Percentiles rank a stretch among this genome's conserved stretches.
phyloP scores from a whole-genome alignment of 2,797 vertebrate genomes.

The Meda fulgida region DNA sequence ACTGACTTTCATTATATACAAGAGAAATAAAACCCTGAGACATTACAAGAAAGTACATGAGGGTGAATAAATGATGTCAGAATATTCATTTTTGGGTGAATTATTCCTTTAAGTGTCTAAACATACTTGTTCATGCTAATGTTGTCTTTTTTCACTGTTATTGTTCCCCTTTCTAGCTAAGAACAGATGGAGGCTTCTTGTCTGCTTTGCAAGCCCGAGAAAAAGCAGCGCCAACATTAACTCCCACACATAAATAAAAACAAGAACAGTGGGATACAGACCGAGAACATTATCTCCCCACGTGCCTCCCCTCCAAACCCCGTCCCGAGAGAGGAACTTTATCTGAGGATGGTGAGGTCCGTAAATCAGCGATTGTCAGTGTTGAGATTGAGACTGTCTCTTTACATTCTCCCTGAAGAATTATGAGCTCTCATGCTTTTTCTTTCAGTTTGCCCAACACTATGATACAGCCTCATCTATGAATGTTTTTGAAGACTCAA shows the following conservation, averaged over 20 bases:
- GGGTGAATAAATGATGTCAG: background rate
- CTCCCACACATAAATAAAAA: constrained; percentile 47
- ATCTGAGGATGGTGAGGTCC: constrained; percentile 29
- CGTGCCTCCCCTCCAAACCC: constrained; percentile 25
- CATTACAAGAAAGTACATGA: background rate
- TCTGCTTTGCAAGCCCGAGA: constrained; percentile 25
- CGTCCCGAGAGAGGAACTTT: constrained; percentile 34
- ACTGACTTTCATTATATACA: background rate
- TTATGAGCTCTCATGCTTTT: constrained; percentile 41
- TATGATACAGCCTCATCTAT: constrained; percentile 16
- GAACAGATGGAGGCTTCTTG: constrained; percentile 44
- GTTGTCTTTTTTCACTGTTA: background rate
- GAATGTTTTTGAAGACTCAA: constrained; percentile 1
- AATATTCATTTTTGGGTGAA: background rate
- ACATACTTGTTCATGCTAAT: background rate
- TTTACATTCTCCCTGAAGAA: constrained; percentile 38
- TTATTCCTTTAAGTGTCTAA: background rate
- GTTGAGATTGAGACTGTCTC: constrained; percentile 40
- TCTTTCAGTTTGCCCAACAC: constrained; percentile 9
- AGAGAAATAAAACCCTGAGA: background rate
- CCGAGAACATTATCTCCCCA: constrained; percentile 62
- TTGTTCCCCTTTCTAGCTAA: background rate
- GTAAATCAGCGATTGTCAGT: constrained; percentile 55
- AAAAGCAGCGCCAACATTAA: constrained; percentile 24
- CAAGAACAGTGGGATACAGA: constrained; percentile 38